Evolutionary conservation across 2,888 invertebrate species (phyloP), one percentile per base, ranked within the genome.

Genomic region (Xestoiulus laeticollis): DNA sequence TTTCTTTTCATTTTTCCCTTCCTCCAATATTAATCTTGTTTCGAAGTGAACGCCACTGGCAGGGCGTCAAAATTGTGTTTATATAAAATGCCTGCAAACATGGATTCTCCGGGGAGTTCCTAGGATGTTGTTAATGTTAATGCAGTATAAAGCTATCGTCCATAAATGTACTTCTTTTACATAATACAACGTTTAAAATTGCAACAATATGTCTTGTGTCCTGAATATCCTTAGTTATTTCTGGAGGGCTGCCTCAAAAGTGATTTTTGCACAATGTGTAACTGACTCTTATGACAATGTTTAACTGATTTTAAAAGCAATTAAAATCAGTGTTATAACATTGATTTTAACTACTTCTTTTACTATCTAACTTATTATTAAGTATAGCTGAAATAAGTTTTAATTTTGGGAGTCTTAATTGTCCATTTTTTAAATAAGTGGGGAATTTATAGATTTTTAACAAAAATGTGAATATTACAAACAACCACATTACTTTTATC

Each of bases 41-140:
- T 78, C 78, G 30, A 32, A 78, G 78, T 10, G 78, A 78, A 78
- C 30, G 78, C 78, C 78, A 78, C 78, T 78, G 78, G 78, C 78
- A 16, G 30, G 78, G 78, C 78, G 78, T 78, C 78, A 78, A 78
- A 78, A 78, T 78, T 78, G 78, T 68, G 68, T 78, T 78, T 78
- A 78, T 78, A 78, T 30, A 78, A 78, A 78, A 78, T 32, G 78
- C 78, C 78, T 78, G 78, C 78, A 78, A 78, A 78, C 78, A 78
- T 30, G 78, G 26, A 16, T 26, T 78, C 78, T 78, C 30, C 78
- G 30, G 78, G 78, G 78, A 78, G 30, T 30, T 78, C 30, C 26
- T 30, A n/a, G 26, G 78, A 78, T 78, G 22, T 68, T 68, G 59
- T 22, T 68, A 78, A 78, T 78, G 30, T 12, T 78, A 32, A 78